Percentiles rank a stretch among this genome's conserved stretches.
These are phyloP conservation scores for Aphrocallistes beatrix DNA, from an alignment of 37 sponge, comb jelly and placozoan genomes.

Conservation along the genomic window DNA sequence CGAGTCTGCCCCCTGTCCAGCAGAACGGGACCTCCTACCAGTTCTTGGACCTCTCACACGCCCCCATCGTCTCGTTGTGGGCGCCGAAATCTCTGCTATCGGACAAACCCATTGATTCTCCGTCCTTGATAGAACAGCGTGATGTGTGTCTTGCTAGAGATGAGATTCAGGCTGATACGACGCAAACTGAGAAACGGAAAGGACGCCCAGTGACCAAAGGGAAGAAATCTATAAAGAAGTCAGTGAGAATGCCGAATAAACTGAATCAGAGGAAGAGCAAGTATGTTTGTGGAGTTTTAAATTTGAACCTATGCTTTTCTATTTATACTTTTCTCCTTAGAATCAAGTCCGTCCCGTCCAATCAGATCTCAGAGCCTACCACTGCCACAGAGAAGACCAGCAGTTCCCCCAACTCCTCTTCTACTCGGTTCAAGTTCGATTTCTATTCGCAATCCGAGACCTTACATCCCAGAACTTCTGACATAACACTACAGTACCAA, in stretches of 20 bases:
- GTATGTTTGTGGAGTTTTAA: neutral
- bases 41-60: neutral
- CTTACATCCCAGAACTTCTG: neutral
- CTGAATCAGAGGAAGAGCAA: neutral
- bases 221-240: neutral
- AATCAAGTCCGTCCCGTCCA: neutral
- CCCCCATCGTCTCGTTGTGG: neutral
- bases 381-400: neutral
- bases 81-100: neutral
- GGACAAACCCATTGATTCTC: neutral
- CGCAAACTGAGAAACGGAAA: neutral
- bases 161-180: neutral
- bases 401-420: neutral
- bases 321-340: neutral
- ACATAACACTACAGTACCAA: neutral
- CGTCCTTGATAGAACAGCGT: neutral
- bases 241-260: neutral
- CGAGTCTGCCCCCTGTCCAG: neutral
- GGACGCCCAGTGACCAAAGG: neutral
- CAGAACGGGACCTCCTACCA: neutral
- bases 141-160: neutral
- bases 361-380: neutral
- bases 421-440: neutral
- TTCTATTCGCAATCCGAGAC: neutral
- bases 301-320: neutral